phyloP scores from a whole-genome alignment of 2,113 vertebrate species.

The Pelecanus crispus region DNA sequence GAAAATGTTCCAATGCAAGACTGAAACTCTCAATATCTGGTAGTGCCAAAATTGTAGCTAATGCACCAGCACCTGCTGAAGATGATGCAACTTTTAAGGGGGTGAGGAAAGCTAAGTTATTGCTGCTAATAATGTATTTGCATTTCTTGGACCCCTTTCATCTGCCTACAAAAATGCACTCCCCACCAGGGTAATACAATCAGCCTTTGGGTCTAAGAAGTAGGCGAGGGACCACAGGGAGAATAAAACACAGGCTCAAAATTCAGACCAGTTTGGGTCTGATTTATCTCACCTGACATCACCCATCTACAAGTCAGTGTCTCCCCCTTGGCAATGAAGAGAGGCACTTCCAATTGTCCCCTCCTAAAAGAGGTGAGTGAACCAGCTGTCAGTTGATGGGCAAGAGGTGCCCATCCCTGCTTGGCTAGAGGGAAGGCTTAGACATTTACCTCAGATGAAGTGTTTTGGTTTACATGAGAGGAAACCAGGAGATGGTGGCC shows the following conservation, averaged over 20 bases:
- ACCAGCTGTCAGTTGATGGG: not conserved
- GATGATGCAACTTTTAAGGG: not conserved
- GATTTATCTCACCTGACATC: not conserved
- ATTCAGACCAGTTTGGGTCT: not conserved
- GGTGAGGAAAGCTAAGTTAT: not conserved
- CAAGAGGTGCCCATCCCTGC: not conserved
- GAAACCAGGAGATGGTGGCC: not conserved
- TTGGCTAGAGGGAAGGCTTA: not conserved
- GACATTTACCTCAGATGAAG: not conserved
- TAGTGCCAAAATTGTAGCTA: not conserved
- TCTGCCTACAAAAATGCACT: not conserved
- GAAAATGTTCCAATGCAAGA: not conserved
- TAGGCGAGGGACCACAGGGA: fast-evolving
- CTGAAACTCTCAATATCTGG: not conserved
- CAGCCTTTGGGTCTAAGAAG: not conserved
- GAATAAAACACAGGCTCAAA: not conserved
- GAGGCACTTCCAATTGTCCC: not conserved
- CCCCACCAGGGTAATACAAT: not conserved
- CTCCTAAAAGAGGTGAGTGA: not conserved
- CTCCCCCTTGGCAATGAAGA: not conserved
- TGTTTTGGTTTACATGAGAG: not conserved
- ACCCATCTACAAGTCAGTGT: not conserved
- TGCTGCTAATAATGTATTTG: not conserved
- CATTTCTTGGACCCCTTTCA: not conserved
- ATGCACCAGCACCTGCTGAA: not conserved